These are phyloP conservation scores for Saturnia pavonia DNA, from an alignment of 2,888 invertebrate species.

Conservation along the genomic window DNA sequence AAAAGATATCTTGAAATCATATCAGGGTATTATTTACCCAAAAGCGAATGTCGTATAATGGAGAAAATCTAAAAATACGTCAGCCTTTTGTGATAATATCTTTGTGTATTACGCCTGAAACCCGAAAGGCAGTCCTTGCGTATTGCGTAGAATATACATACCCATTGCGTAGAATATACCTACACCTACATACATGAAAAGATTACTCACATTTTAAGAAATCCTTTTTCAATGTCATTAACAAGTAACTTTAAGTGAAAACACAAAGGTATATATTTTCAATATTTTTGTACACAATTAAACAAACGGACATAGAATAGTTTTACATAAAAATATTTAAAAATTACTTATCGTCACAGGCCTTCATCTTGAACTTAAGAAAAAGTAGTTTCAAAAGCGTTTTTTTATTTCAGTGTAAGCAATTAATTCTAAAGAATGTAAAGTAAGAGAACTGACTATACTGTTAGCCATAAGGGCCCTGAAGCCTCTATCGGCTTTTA, in stretches of 20 bases:
- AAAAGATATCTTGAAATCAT: neutral
- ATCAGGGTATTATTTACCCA: neutral
- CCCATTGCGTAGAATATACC: neutral
- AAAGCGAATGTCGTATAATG: slow-evolving; percentile 5
- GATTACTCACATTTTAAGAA: slow-evolving; percentile 43
- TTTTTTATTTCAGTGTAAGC: neutral
- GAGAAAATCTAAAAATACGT: neutral
- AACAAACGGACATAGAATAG: neutral
- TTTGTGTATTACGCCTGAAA: slow-evolving; percentile 25
- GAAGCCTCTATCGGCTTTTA: too few relatives aligned
- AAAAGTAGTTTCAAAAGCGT: too few relatives aligned
- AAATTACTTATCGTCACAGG: neutral
- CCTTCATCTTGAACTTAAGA: neutral
- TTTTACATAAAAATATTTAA: neutral
- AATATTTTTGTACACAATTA: neutral
- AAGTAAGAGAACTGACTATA: too few relatives aligned
- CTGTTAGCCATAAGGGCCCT: too few relatives aligned
- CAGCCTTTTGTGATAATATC: slow-evolving; percentile 16
- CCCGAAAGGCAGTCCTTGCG: slow-evolving; percentile 21
- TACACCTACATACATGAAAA: slow-evolving; percentile 36
- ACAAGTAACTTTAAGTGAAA: slow-evolving; percentile 30
- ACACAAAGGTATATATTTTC: slow-evolving; percentile 13
- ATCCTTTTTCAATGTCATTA: slow-evolving; percentile 58
- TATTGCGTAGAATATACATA: neutral
- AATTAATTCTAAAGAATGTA: neutral